Base-by-base conservation (phyloP, 2,888 invertebrate species). In the Pyrochroa serraticornis region DNA sequence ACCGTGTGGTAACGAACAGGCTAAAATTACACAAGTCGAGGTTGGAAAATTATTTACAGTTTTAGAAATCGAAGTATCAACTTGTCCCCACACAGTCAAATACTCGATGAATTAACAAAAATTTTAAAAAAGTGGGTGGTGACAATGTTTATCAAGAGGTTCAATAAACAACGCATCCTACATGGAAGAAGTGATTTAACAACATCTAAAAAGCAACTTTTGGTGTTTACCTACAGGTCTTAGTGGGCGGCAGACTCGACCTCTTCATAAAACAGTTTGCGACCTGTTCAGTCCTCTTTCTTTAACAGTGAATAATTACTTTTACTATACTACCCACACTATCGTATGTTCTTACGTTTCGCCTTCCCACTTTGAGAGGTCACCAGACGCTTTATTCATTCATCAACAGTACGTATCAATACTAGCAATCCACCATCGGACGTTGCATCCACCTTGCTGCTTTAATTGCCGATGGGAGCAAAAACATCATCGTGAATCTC, bases 281-380 rank as follows among this genome's bases (percentile, higher is more conserved):
- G 22, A 22, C 22, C 22, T 22, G 22, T 22, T 22, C 22, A 22
- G 22, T 22, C 22, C 48, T 34, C 41, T 32, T 55, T 55, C 46
- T 46, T 55, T 48, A 34, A 47, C 43, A 55, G 36, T 55, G 48
- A 55, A 55, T 47, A 48, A 55, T 55, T 34, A 47, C 53, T 55
- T 46, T 55, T 55, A 55, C 54, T 55, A 55, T 36, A 13, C 33
- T 45, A 47, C 54, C 54, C 48, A 55, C 54, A 55, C 43, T 5
- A 22, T 22, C 22, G 22, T 22, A 22, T 22, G 22, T 22, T 22
- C 46, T 53, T 53, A 55, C 54, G 43, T 38, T 44, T 45, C 43
- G 42, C 43, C 53, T 53, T 46, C 53, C 53, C 53, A 53, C 53
- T 55, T 34, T 55, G 54, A 55, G 47, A 55, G 48, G 41, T 48